Percentiles rank a stretch among this genome's conserved stretches.
phyloP scores from a whole-genome alignment of 2,888 invertebrate genomes.

The Agriopis leucophaearia region DNA sequence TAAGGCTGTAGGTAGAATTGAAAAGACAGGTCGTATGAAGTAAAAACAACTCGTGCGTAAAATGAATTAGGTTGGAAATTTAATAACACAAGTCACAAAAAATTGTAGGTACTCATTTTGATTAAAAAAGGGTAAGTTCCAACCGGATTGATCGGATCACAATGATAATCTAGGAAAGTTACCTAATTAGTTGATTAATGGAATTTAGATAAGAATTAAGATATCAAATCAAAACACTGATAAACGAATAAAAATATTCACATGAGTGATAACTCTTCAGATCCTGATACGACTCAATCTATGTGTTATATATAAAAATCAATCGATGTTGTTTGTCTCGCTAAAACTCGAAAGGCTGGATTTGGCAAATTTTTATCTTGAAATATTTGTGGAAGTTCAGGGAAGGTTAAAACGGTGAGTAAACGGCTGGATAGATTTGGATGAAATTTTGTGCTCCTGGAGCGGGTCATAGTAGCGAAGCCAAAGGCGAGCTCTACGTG shows the following conservation, averaged over 20 bases:
- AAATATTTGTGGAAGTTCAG: no score
- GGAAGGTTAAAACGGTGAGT: no score
- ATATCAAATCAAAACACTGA: conserved; percentile 25
- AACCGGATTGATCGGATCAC: conserved; percentile 15
- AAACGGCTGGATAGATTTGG: no score
- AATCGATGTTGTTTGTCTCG: no score
- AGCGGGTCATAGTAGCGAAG: no score
- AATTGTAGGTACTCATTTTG: no score
- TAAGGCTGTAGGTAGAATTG: neutral
- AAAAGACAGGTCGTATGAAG: neutral
- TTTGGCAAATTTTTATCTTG: no score
- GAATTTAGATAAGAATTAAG: conserved; percentile 8
- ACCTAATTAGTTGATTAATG: conserved; percentile 18
- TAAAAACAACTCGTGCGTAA: neutral
- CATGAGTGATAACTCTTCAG: conserved; percentile 6
- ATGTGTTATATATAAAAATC: no score
- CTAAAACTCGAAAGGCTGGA: no score
- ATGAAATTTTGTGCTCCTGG: no score
- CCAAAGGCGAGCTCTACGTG: no score
- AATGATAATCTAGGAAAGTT: conserved; percentile 14
- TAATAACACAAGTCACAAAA: no score
- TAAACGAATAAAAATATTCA: conserved; percentile 20
- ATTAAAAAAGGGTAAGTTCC: neutral
- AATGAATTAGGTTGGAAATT: neutral
- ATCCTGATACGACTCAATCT: conserved; percentile 1